phyloP scores from a whole-genome alignment of 2,113 vertebrate species.

The Elanoides forficatus region DNA sequence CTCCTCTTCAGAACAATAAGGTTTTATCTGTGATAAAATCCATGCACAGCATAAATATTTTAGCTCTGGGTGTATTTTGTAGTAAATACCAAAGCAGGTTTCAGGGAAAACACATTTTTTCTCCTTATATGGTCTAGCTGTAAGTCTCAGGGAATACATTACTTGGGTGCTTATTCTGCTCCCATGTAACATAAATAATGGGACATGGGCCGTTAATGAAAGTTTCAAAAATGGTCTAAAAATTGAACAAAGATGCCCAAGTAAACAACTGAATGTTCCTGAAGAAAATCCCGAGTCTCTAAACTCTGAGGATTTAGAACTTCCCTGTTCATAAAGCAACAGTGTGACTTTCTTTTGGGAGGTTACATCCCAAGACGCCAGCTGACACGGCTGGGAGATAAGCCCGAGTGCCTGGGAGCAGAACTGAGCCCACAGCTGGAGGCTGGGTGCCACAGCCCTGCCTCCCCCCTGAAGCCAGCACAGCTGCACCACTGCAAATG shows the following conservation, averaged over 20 bases:
- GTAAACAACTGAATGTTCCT: background rate
- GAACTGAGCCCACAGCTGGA: background rate
- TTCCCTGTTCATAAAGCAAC: background rate
- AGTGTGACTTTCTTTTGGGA: background rate
- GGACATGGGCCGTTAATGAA: background rate
- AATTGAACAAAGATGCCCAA: background rate
- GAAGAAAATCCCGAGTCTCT: background rate
- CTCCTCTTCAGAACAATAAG: background rate
- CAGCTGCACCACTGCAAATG: background rate
- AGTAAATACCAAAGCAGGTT: conserved; percentile 26
- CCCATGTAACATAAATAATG: background rate
- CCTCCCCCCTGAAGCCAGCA: background rate
- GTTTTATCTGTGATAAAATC: background rate
- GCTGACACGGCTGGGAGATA: background rate
- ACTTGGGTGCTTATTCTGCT: background rate
- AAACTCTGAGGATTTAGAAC: background rate
- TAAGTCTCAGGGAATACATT: background rate
- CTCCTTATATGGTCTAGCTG: conserved; percentile 45
- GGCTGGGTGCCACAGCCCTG: background rate
- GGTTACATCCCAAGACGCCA: background rate
- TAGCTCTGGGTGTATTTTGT: background rate
- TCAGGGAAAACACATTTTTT: conserved; percentile 47
- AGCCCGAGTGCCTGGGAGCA: background rate
- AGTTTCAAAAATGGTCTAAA: background rate
- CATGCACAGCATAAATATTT: background rate